Conservation (phyloP, 2,113 vertebrate species). For the Sphyrna mokarran region DNA sequence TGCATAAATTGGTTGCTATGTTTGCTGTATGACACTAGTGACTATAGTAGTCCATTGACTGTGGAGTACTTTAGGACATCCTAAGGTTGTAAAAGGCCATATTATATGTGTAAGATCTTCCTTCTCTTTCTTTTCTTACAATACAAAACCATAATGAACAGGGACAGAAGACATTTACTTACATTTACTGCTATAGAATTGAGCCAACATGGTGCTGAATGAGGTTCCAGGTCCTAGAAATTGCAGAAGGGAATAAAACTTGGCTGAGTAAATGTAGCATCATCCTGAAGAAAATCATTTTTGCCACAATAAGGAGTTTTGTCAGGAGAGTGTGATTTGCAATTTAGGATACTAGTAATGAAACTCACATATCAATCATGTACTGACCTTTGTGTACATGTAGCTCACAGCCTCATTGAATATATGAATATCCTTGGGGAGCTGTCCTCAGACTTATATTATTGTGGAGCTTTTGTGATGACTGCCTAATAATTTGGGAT, state of each 20-base stretch:
- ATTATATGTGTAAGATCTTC: background rate
- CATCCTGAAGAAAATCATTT: background rate
- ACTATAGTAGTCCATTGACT: background rate
- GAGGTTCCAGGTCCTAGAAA: background rate
- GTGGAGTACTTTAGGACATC: background rate
- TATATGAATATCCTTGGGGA: background rate
- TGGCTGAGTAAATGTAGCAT: background rate
- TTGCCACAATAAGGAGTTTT: background rate
- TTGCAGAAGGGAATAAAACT: background rate
- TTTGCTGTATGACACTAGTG: background rate
- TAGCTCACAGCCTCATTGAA: background rate
- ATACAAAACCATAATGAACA: background rate
- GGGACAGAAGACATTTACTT: background rate
- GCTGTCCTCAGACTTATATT: background rate
- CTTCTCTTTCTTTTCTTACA: background rate
- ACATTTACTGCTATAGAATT: background rate
- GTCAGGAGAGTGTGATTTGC: background rate
- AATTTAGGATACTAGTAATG: background rate
- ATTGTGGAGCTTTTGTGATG: background rate
- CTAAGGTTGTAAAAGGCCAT: background rate
- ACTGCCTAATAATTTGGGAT: conserved; percentile 1
- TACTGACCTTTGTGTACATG: background rate
- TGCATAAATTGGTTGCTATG: background rate
- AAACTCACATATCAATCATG: background rate
- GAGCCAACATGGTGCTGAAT: background rate